Evolutionary conservation across 2,113 vertebrate genomes (phyloP).

Genomic region (Tapirus terrestris): DNA sequence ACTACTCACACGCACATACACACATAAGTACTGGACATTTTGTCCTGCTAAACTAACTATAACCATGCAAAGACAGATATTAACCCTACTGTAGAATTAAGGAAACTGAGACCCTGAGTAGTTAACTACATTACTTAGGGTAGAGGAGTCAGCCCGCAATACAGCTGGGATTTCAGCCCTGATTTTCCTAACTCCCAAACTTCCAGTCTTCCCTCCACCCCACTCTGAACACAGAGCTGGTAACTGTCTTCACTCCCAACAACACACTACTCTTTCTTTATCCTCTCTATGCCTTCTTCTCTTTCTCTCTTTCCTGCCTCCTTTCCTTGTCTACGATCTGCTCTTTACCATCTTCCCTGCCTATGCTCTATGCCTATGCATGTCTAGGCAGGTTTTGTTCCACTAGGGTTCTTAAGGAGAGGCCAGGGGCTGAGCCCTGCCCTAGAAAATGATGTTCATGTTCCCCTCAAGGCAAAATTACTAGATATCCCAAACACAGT

Average conservation of each 20-base stretch:
- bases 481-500: slow-evolving; percentile 62
- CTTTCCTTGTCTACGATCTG: neutral
- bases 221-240: neutral
- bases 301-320: neutral
- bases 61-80: neutral
- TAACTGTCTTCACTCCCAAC: neutral
- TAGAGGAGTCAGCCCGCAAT: neutral
- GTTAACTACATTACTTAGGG: too few relatives aligned
- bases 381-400: neutral
- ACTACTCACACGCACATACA: neutral
- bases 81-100: neutral
- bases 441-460: slow-evolving; percentile 54
- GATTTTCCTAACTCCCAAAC: neutral
- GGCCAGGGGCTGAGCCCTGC: neutral
- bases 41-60: neutral
- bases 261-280: neutral
- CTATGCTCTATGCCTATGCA: neutral
- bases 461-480: slow-evolving; percentile 60
- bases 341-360: neutral
- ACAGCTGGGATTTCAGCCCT: neutral
- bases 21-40: too few relatives aligned
- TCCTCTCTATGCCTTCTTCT: neutral
- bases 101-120: neutral
- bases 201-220: neutral
- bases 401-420: slow-evolving; percentile 2